Percentiles rank a stretch among this genome's conserved stretches.
phyloP scores from a whole-genome alignment of 1,140 invertebrate genomes.

The Pectinophora gossypiella region DNA sequence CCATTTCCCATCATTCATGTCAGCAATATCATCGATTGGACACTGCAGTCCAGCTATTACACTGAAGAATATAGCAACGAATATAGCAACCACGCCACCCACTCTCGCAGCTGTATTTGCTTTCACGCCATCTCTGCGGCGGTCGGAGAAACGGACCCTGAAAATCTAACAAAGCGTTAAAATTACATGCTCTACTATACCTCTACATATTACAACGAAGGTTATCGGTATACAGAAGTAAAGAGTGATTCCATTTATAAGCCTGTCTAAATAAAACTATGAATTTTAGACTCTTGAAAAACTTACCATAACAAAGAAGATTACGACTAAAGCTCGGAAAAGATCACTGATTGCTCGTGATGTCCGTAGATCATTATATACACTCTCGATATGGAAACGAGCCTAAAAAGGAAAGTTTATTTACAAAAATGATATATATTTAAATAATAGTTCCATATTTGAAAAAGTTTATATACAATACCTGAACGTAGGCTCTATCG shows the following conservation, averaged over 20 bases:
- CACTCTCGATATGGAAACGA: constrained; percentile 44
- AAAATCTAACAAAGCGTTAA: constrained; percentile 51
- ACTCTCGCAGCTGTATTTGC: constrained; percentile 46
- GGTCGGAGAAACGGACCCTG: constrained; percentile 52
- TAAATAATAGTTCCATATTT: background rate
- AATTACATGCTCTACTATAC: too few relatives aligned
- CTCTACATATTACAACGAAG: too few relatives aligned
- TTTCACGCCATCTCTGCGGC: constrained; percentile 52
- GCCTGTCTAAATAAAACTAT: too few relatives aligned
- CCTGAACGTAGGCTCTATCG: constrained; percentile 41
- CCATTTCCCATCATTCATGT: constrained; percentile 20
- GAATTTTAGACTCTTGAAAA: too few relatives aligned
- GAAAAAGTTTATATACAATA: constrained; percentile 10
- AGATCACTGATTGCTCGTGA: constrained; percentile 42
- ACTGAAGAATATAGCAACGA: constrained; percentile 36
- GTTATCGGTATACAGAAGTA: too few relatives aligned
- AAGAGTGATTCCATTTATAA: too few relatives aligned
- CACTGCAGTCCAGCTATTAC: constrained; percentile 35
- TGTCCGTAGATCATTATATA: constrained; percentile 41
- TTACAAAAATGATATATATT: background rate
- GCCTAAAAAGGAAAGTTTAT: too few relatives aligned
- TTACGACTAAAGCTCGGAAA: constrained; percentile 53
- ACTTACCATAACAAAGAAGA: constrained; percentile 58
- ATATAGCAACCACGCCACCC: constrained; percentile 32
- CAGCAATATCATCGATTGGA: constrained; percentile 22